Conservation (phyloP, 2,113 vertebrate genomes). For the Epinephelus moara region DNA sequence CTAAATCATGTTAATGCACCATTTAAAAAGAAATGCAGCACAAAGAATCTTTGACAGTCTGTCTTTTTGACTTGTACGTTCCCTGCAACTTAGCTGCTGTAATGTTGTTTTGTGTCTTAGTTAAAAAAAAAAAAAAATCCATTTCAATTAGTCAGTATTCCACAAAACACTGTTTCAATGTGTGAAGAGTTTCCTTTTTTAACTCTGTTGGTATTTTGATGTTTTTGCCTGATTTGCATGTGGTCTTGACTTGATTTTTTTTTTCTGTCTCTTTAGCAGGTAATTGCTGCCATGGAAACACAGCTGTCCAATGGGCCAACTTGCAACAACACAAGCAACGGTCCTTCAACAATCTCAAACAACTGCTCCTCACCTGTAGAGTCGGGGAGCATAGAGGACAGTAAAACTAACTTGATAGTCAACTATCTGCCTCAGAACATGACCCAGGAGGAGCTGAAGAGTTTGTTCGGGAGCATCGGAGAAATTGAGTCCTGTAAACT, state of each 20-base stretch:
- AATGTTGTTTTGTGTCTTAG: background rate
- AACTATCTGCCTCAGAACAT: constrained; percentile 99
- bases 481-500: constrained; percentile 99
- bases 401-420: constrained; percentile 99
- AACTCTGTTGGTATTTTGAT: constrained; percentile 2
- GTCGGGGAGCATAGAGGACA: constrained; percentile 95
- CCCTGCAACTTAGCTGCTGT: background rate
- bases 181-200: constrained; percentile 72
- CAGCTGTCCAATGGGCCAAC: constrained; percentile 97
- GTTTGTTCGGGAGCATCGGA: constrained; percentile 96
- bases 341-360: constrained; percentile 92
- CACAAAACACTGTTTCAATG: constrained; percentile 14
- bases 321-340: constrained; percentile 96
- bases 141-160: background rate
- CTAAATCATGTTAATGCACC: background rate
- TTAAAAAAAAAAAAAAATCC: background rate
- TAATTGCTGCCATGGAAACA: constrained; percentile 99
- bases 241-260: constrained; percentile 59
- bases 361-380: constrained; percentile 96
- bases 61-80: background rate
- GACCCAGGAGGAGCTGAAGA: constrained; percentile 98
- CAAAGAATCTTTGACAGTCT: background rate
- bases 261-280: constrained; percentile 90
- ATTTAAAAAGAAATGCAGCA: background rate
- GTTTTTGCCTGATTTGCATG: background rate